Conservation (phyloP, 2,113 vertebrate species). For the Fulmarus glacialis region DNA sequence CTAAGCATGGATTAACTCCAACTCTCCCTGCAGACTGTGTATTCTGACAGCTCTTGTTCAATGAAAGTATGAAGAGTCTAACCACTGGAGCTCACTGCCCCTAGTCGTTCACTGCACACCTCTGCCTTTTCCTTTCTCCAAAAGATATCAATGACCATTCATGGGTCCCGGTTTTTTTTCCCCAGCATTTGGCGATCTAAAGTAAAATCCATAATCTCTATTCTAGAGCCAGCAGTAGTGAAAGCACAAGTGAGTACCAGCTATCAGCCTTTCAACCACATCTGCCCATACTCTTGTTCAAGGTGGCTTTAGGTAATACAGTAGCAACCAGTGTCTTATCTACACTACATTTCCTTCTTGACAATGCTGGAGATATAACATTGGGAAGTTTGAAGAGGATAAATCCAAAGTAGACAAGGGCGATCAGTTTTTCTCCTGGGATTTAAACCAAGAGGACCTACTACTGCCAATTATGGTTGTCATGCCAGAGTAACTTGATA, state of each 20-base stretch:
- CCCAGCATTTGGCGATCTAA: background rate
- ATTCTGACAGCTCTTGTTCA: background rate
- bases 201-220: background rate
- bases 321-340: background rate
- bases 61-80: background rate
- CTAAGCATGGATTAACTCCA: background rate
- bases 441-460: background rate
- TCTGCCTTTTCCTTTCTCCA: background rate
- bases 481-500: background rate
- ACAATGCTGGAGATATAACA: background rate
- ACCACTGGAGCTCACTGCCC: background rate
- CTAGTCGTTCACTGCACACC: background rate
- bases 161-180: fast-evolving
- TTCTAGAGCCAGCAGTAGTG: background rate
- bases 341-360: background rate
- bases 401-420: background rate
- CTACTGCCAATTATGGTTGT: fast-evolving
- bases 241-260: background rate
- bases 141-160: background rate
- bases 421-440: background rate
- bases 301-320: background rate
- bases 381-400: background rate
- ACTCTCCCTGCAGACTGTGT: background rate
- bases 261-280: background rate
- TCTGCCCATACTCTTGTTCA: background rate